These are phyloP conservation scores for Erinaceus europaeus DNA, from an alignment of 2,113 vertebrate species.

Conservation along the genomic window DNA sequence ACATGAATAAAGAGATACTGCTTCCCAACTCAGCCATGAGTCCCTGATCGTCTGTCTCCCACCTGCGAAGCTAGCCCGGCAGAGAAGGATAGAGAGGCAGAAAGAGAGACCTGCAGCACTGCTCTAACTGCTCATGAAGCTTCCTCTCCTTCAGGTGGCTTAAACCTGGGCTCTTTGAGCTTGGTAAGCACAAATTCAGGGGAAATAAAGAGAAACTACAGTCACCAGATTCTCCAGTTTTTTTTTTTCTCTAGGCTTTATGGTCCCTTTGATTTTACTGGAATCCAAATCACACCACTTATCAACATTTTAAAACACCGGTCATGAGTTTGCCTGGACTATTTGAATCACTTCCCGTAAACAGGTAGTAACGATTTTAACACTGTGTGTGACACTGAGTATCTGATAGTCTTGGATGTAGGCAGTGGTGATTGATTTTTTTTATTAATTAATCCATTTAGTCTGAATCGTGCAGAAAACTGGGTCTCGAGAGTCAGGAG, in stretches of 20 bases:
- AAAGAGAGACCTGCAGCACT: too few relatives aligned
- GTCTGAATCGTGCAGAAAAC: too few relatives aligned
- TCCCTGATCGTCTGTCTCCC: too few relatives aligned
- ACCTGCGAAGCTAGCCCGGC: too few relatives aligned
- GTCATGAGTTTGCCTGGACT: constrained; percentile 20
- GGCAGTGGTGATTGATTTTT: background rate
- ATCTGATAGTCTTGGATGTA: background rate
- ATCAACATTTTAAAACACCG: constrained; percentile 56
- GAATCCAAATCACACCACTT: constrained; percentile 57
- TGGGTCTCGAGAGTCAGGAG: too few relatives aligned
- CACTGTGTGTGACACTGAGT: background rate
- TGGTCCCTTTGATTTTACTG: constrained; percentile 55
- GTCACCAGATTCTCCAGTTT: background rate
- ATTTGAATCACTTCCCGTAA: constrained; percentile 17
- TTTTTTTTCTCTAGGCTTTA: constrained; percentile 14
- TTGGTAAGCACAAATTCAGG: background rate
- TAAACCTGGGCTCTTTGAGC: too few relatives aligned
- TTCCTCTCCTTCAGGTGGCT: too few relatives aligned
- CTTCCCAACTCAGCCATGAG: too few relatives aligned
- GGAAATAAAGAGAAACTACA: background rate
- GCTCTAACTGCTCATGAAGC: too few relatives aligned
- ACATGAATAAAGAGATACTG: too few relatives aligned
- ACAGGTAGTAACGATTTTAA: constrained; percentile 18
- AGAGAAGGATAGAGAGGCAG: too few relatives aligned
- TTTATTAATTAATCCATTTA: too few relatives aligned